phyloP scores from a whole-genome alignment of 2,797 vertebrate species.

The Gobionotothen gibberifrons region DNA sequence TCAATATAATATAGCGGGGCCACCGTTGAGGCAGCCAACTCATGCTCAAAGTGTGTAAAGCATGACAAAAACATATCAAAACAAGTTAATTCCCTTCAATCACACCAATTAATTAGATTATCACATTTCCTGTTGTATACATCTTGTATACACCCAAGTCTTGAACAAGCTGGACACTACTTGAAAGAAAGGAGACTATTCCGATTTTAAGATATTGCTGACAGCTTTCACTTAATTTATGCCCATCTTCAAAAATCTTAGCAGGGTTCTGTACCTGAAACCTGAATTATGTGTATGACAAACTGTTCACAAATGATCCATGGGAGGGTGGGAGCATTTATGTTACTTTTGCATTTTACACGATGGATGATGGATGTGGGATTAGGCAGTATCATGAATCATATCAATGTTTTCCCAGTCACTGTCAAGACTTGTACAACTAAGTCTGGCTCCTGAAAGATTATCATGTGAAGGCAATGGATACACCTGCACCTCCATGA shows the following conservation, averaged over 20 bases:
- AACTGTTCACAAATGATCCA: slow-evolving; percentile 68
- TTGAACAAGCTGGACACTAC: slow-evolving; percentile 25
- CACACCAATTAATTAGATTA: background rate
- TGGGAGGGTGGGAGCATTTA: slow-evolving; percentile 53
- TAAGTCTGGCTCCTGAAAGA: slow-evolving; percentile 36
- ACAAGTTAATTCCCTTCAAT: slow-evolving; percentile 11
- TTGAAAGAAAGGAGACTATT: slow-evolving; percentile 22
- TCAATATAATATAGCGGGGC: slow-evolving; percentile 41
- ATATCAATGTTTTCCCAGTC: slow-evolving; percentile 60
- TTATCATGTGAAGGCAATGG: slow-evolving; percentile 19
- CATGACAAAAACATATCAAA: slow-evolving; percentile 27
- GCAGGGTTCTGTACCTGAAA: slow-evolving; percentile 33
- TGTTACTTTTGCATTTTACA: slow-evolving; percentile 57
- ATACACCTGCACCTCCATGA: slow-evolving; percentile 32
- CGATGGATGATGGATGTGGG: slow-evolving; percentile 68
- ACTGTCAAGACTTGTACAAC: slow-evolving; percentile 40
- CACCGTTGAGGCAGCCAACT: slow-evolving; percentile 11
- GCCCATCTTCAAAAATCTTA: slow-evolving; percentile 36
- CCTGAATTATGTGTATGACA: slow-evolving; percentile 58
- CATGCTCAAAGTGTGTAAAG: slow-evolving; percentile 1
- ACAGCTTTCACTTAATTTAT: slow-evolving; percentile 32
- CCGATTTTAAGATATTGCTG: slow-evolving; percentile 33
- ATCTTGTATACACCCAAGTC: slow-evolving; percentile 26
- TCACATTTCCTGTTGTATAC: slow-evolving; percentile 13
- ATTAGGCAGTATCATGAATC: slow-evolving; percentile 70